phyloP scores from a whole-genome alignment of 2,888 invertebrate genomes.

The Scaeva pyrastri region DNA sequence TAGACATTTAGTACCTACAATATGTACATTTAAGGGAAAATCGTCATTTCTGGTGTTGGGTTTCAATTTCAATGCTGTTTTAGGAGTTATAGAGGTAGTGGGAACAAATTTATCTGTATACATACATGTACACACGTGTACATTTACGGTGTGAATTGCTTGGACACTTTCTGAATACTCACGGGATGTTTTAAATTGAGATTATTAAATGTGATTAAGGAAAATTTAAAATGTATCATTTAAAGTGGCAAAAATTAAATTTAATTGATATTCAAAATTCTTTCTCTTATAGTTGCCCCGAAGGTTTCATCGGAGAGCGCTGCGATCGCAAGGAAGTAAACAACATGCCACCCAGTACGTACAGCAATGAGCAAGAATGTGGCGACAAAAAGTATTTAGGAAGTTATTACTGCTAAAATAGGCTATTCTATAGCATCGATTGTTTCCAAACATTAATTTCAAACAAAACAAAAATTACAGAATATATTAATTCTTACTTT shows the following conservation, averaged over 20 bases:
- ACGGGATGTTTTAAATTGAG: too few relatives aligned
- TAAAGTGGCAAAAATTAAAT: background rate
- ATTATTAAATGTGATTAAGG: background rate
- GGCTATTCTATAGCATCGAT: constrained; percentile 84
- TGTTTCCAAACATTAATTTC: constrained; percentile 74
- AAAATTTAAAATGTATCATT: background rate
- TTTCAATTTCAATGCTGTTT: constrained; percentile 19
- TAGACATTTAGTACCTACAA: background rate
- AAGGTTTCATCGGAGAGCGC: constrained; percentile 82
- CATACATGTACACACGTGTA: too few relatives aligned
- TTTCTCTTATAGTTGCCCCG: constrained; percentile 82
- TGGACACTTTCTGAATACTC: too few relatives aligned
- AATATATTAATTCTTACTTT: constrained; percentile 69
- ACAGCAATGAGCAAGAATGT: constrained; percentile 83
- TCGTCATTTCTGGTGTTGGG: constrained; percentile 42
- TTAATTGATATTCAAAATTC: background rate
- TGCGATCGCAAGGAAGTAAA: constrained; percentile 82
- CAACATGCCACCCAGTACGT: constrained; percentile 83
- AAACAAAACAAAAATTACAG: constrained; percentile 43
- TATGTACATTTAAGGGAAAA: background rate
- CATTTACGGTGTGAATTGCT: too few relatives aligned
- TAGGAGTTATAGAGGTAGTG: too few relatives aligned
- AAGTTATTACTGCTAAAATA: constrained; percentile 84
- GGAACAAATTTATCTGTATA: background rate
- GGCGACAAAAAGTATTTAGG: constrained; percentile 82